Evolutionary conservation across 2,888 invertebrate genomes (phyloP), one percentile per base, ranked within the genome.

Genomic region (Ctena decussata): DNA sequence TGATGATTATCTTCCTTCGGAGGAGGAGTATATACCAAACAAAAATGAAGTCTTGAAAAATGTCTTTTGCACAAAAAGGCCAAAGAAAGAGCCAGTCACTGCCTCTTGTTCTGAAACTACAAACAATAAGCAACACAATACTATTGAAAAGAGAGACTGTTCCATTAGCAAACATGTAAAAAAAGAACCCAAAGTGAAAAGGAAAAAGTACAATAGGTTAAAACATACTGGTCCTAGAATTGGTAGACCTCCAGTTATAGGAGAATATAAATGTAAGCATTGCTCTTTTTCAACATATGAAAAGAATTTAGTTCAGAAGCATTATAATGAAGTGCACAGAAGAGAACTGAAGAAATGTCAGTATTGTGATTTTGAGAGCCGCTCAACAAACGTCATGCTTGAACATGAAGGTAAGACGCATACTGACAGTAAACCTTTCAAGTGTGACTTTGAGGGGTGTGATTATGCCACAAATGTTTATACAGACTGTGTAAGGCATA

Each of bases 331-430:
- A 69, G 21, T 3, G 12, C 86, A 87, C 37, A 39, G 39, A 41
- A 49, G 30, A 15, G 72, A 71, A 21, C 73, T 69, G 65, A 69
- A 83, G 24, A 78, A 86, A 41, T 93, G 93, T 81, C 74, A 86
- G 21, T 90, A 81, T 70, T 93, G 93, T 84, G 86, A 91, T 12
- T 90, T 86, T 76, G 78, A 57, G 60, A 87, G 90, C 24, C 85
- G 81, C 46, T 76, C 84, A 24, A 78, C 72, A 24, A 82, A 84
- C 46, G 80, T 65, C 2, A 72, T 90, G 21, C 77, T 84, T 15
- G 89, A 91, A 70, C 93, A 93, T 85, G 90, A 91, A 71, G 89
- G 90, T 2, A 86, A 82, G 65, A 84, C 70, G 21, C 93, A 93
- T 77, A 92, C 90, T n/a, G 87, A 87, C 37, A 86, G 85, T 37